Evolutionary conservation across 2,888 invertebrate genomes (phyloP), one percentile per base, ranked within the genome.

Genomic region (Selenia dentaria): DNA sequence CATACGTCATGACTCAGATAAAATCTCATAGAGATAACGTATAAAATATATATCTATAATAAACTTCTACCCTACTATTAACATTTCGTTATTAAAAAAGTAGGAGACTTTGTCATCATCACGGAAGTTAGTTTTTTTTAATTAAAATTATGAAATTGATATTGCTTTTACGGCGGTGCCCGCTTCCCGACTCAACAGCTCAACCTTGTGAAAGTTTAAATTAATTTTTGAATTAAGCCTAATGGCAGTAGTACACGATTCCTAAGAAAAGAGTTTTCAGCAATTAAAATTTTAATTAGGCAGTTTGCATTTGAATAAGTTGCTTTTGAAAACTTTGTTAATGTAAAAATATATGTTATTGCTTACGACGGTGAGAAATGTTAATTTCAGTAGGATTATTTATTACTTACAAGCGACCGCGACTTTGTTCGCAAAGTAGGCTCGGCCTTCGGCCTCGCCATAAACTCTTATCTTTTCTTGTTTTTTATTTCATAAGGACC

Each of bases 81-180:
- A 86, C 83, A 83, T 86, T 87, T 81, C 83, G 83, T 89, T 91
- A 90, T 91, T 91, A 91, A 91, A 91, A 91, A 91, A 90, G 87
- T 90, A 85, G 77, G 82, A 70, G 83, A 83, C 86, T 87, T 87
- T 88, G 87, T 88, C 90, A 89, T 87, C 90, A 89, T 87, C 87
- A 84, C 80, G 74, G 79, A 83, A 86, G 81, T 87, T 83, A 87
- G 86, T 88, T 90, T 89, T 91, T 83, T 91, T 91, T 84, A 91
- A 91, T 91, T 90, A 91, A 91, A 91, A 91, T 90, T 88, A 90
- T 90, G 87, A 90, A 89, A 89, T 91, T 90, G 90, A 91, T 91
- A 91, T 89, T 87, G 87, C 88, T 82, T 88, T 89, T 82, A 81
- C 82, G 83, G 71, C 70, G 74, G 73, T 72, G 78, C 67, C 76